These are phyloP conservation scores for Amblyopsis rosae DNA, from an alignment of 2,113 vertebrate species.

Conservation along the genomic window DNA sequence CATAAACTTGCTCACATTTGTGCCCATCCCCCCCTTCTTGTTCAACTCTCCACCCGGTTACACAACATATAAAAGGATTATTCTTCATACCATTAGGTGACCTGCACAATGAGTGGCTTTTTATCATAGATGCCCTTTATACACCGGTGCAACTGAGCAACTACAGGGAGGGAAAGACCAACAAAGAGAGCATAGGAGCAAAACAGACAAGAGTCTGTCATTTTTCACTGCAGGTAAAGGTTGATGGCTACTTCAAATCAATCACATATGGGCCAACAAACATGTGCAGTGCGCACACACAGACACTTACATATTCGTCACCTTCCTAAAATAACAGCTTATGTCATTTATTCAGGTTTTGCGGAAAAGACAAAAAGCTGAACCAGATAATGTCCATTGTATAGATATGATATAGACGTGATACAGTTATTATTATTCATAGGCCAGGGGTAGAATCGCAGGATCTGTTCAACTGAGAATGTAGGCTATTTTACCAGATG, in stretches of 20 bases:
- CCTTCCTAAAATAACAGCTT: too few relatives aligned
- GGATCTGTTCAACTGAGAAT: too few relatives aligned
- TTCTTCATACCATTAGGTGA: constrained; percentile 59
- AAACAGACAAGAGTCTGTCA: background rate
- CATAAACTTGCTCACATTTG: constrained; percentile 57
- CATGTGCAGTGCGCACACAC: background rate
- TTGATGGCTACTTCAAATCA: constrained; percentile 5
- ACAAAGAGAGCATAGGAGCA: constrained; percentile 17
- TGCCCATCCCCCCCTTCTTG: constrained; percentile 59
- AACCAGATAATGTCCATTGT: too few relatives aligned
- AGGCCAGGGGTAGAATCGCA: too few relatives aligned
- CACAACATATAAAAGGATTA: constrained; percentile 81
- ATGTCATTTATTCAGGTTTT: too few relatives aligned
- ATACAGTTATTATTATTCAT: too few relatives aligned
- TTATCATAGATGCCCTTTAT: constrained; percentile 50
- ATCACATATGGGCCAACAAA: background rate
- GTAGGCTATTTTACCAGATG: too few relatives aligned
- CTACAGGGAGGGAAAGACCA: background rate
- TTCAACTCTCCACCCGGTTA: constrained; percentile 71
- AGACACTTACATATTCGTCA: background rate
- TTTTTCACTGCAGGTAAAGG: constrained; percentile 33
- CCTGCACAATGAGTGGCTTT: constrained; percentile 68
- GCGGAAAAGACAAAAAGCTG: too few relatives aligned
- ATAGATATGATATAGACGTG: too few relatives aligned
- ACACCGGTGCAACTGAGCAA: constrained; percentile 10